phyloP scores from a whole-genome alignment of 2,797 vertebrate species.

The Cossypha caffra region DNA sequence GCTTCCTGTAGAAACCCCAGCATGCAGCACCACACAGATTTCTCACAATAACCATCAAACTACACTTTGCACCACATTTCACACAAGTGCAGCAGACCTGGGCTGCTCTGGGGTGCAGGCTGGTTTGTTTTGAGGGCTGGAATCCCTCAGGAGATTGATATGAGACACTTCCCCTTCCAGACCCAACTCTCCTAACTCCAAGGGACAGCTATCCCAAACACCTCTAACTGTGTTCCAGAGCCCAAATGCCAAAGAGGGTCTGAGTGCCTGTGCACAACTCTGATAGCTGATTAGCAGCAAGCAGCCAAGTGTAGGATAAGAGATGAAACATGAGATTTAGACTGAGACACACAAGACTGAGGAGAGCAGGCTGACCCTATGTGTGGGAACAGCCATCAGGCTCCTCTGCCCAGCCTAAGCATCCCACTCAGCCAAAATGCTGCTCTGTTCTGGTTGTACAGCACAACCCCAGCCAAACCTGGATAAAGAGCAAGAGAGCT shows the following conservation, averaged over 20 bases:
- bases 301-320: neutral
- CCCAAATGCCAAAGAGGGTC: neutral
- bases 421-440: neutral
- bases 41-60: neutral
- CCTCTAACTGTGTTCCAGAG: neutral
- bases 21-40: accelerated
- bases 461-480: neutral
- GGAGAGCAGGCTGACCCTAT: neutral
- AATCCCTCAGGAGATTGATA: neutral
- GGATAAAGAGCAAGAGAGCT: neutral
- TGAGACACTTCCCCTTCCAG: neutral
- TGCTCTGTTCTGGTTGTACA: neutral
- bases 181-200: neutral
- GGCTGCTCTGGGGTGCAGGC: neutral
- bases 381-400: neutral
- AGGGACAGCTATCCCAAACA: neutral
- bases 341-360: neutral
- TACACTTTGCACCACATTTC: neutral
- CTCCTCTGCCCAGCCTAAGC: neutral
- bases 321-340: neutral
- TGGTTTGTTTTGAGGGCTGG: neutral
- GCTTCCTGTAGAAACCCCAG: neutral
- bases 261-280: neutral
- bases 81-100: accelerated
- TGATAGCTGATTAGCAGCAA: neutral